A percentile compares a stretch with the other conserved stretches of the same genome.
Evolutionary conservation across 1,140 invertebrate species (phyloP).

Genomic region (Oryzaephilus surinamensis): DNA sequence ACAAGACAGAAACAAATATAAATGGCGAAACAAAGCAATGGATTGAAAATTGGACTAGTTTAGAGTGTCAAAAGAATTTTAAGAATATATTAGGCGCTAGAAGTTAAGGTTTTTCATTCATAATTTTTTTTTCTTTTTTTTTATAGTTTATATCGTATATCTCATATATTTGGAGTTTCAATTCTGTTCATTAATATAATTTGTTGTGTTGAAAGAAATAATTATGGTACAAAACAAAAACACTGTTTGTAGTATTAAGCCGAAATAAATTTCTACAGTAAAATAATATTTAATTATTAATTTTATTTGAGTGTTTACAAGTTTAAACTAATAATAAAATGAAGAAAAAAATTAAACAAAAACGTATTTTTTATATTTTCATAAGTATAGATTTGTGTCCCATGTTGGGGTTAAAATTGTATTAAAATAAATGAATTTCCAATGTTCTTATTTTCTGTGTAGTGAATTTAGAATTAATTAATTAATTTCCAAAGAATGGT

Average conservation of each 20-base stretch:
- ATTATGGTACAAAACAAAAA: slow-evolving; percentile 7
- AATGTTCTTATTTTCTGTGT: no score
- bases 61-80: slow-evolving; percentile 46
- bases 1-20: slow-evolving; percentile 44
- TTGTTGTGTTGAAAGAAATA: slow-evolving; percentile 7
- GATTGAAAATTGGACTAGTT: slow-evolving; percentile 53
- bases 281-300: no score
- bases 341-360: slow-evolving; percentile 12
- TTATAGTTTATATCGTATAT: no score
- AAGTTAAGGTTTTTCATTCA: no score
- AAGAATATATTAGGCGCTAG: no score
- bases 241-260: slow-evolving; percentile 4
- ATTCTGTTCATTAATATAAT: no score
- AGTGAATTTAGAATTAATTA: neutral
- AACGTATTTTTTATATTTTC: slow-evolving; percentile 21
- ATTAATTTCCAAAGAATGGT: slow-evolving; percentile 12
- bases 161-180: no score
- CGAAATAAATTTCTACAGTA: no score
- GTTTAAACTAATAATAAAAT: slow-evolving; percentile 1
- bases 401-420: slow-evolving; percentile 1
- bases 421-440: neutral
- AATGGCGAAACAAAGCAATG: slow-evolving; percentile 49
- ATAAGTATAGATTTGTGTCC: slow-evolving; percentile 12
- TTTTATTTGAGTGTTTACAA: slow-evolving; percentile 1
- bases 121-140: no score